Base-by-base conservation (phyloP, 2,797 vertebrate species). In the Balearica regulorum region DNA sequence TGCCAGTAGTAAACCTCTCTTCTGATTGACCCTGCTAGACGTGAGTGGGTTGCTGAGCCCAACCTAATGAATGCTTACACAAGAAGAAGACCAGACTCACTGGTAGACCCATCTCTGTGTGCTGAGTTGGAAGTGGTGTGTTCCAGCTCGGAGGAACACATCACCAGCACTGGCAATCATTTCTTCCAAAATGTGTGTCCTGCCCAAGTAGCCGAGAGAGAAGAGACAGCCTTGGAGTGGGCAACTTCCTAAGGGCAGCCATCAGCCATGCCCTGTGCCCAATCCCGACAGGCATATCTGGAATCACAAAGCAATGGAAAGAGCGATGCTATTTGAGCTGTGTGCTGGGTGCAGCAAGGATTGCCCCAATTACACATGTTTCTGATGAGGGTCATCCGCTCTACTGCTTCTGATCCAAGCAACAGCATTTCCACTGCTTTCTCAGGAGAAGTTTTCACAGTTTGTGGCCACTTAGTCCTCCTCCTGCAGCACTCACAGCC, bases 331-430 rank as follows among this genome's bases (percentile, higher is more conserved):
- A 17, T n/a, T 53, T 25, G 75, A 17, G 54, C 49, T 35, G 20
- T 1, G 39, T 6, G 16, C 19, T 21, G 24, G 16, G 53, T 3
- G 1, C 54, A 55, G 35, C 66, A 33, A 66, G 39, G 68, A 25
- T 43, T 13, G 5, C 8, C 43, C 57, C 16, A 29, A 0, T 31
- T 26, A 8, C 19, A 28, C 39, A 22, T 0, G 1, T 17, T 55
- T 31, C 16, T 64, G 41, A 26, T 3, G 4, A 55, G 58, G 64
- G 21, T 37, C 49, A 13, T 26, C 62, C 16, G 2, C 11, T 51
- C 29, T 37, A 0, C 57, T 62, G 61, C n/a, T 51, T 44, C n/a
- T 16, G 12, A 24, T 77, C 29, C 64, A 18, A 58, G 65, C 15
- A 48, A 17, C 31, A 53, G 31, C 26, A 37, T 14, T 72, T 61